Conservation (phyloP, 1,140 invertebrate species). For the Lepeophtheirus salmonis region DNA sequence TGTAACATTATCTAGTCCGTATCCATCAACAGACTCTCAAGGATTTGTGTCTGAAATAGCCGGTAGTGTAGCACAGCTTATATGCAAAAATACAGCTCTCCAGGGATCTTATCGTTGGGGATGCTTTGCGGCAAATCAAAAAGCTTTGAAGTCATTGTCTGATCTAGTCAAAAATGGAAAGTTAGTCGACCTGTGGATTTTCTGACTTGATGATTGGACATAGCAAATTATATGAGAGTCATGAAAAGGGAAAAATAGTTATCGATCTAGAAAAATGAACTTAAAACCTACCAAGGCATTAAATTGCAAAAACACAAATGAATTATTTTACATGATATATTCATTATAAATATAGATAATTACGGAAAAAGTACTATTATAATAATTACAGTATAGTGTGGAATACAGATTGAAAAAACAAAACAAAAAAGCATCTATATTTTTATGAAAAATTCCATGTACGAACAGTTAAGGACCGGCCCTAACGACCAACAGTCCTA, state of each 20-base stretch:
- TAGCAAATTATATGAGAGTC: slow-evolving; percentile 40
- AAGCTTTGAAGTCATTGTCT: slow-evolving; percentile 32
- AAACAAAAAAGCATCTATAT: too few relatives aligned
- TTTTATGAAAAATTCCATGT: too few relatives aligned
- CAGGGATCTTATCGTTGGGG: slow-evolving; percentile 14
- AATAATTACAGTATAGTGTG: too few relatives aligned
- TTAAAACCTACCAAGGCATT: too few relatives aligned
- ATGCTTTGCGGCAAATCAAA: slow-evolving; percentile 35
- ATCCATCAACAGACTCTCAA: slow-evolving; percentile 55
- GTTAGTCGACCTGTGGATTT: slow-evolving; percentile 50
- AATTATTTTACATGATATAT: too few relatives aligned
- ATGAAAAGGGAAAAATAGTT: slow-evolving; percentile 56
- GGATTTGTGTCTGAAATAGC: slow-evolving; percentile 39
- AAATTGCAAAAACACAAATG: too few relatives aligned
- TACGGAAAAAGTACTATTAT: too few relatives aligned
- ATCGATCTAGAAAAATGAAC: too few relatives aligned
- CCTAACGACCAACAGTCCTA: too few relatives aligned
- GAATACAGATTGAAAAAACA: too few relatives aligned
- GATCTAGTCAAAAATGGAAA: slow-evolving; percentile 40
- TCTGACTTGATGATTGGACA: slow-evolving; percentile 46
- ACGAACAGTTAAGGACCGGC: too few relatives aligned
- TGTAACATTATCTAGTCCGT: slow-evolving; percentile 60
- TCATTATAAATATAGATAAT: too few relatives aligned
- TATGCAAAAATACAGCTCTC: slow-evolving; percentile 24
- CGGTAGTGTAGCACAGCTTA: slow-evolving; percentile 36